Base-by-base conservation (phyloP, 1,140 invertebrate species). In the Magallana angulata region DNA sequence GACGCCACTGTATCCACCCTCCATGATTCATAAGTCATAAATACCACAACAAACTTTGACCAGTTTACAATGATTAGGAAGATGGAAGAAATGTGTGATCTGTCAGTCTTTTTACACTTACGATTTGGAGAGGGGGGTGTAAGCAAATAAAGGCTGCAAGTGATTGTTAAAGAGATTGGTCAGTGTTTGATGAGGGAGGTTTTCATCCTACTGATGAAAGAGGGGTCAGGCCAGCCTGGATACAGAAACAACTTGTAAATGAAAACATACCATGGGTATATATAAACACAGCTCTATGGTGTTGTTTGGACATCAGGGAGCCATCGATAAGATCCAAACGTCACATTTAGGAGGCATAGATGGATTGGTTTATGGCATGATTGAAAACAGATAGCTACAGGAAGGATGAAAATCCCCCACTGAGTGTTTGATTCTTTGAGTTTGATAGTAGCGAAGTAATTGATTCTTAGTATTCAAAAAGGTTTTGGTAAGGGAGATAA, bases 181-280 rank as follows among this genome's bases (percentile, higher is more conserved):
- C 24, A 76, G 68, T 48, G 36, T 48, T 5, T 48, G 36, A 48
- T 48, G 36, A 48, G 36, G 36, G 36, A 5, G 18, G 18, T 30
- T 76, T 76, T 12, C 18, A 76, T 30, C 68, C 68, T 36, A 30
- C 8, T 36, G 68, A 76, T 76, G 9, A 36, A 36, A 76, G 68
- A 76, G 12, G 18, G 68, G 68, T 76, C 68, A 76, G 12, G 68
- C 24, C 24, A 76, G 68, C 68, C 68, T 76, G 36, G 24, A 24
- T 30, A 76, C 24, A 76, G 68, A 76, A 76, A 76, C 24, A 76
- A 36, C 68, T 30, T 76, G 68, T 76, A 76, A 76, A 76, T 76
- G 68, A 76, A 76, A 76, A 30, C 68, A 76, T 18, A 76, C 68
- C 18, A 30, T 76, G 8, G 68, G 68, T 18, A 12, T 76, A 36